A percentile compares a stretch with the other conserved stretches of the same genome.
These are phyloP conservation scores for Exocentrus adspersus DNA, from an alignment of 2,888 invertebrate genomes.

Conservation along the genomic window DNA sequence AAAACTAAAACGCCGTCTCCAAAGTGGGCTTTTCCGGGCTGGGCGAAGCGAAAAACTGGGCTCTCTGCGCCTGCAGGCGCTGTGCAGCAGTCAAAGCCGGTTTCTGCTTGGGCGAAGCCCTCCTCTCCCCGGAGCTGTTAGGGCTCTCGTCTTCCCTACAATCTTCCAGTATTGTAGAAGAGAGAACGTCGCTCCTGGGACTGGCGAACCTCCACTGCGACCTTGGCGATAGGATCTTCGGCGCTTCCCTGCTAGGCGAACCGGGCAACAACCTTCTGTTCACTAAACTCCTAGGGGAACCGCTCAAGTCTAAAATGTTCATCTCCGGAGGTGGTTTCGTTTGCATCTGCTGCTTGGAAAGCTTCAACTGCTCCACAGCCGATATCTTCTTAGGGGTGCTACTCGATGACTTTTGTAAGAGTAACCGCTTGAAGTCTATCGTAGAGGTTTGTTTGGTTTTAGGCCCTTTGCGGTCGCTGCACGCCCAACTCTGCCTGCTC, in stretches of 20 bases:
- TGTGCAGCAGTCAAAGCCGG: slow-evolving; percentile 56
- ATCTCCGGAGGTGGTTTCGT: slow-evolving; percentile 60
- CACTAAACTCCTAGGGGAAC: slow-evolving; percentile 76
- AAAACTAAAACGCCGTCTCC: slow-evolving; percentile 70
- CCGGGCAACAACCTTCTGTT: slow-evolving; percentile 70
- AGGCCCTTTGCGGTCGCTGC: slow-evolving; percentile 71
- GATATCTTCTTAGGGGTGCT: slow-evolving; percentile 73
- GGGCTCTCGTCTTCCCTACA: slow-evolving; percentile 82
- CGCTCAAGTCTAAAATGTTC: slow-evolving; percentile 75
- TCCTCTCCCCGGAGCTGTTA: slow-evolving; percentile 70
- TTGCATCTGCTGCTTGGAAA: slow-evolving; percentile 69
- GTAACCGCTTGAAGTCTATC: slow-evolving; percentile 83
- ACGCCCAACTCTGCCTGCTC: slow-evolving; percentile 65
- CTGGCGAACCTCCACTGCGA: slow-evolving; percentile 79
- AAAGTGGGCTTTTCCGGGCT: slow-evolving; percentile 68
- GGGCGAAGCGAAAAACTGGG: slow-evolving; percentile 67
- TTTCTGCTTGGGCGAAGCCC: slow-evolving; percentile 36
- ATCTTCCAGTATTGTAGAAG: slow-evolving; percentile 87
- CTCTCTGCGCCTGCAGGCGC: slow-evolving; percentile 70
- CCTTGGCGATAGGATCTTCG: slow-evolving; percentile 75
- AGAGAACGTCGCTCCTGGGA: slow-evolving; percentile 83
- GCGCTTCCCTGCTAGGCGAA: slow-evolving; percentile 64
- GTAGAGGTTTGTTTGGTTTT: slow-evolving; percentile 76
- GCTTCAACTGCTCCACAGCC: slow-evolving; percentile 82
- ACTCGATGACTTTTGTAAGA: slow-evolving; percentile 76